A percentile compares a stretch with the other conserved stretches of the same genome.
These are phyloP conservation scores for Caenorhabditis sp. DNA, from an alignment of 2,888 invertebrate species.

Conservation along the genomic window DNA sequence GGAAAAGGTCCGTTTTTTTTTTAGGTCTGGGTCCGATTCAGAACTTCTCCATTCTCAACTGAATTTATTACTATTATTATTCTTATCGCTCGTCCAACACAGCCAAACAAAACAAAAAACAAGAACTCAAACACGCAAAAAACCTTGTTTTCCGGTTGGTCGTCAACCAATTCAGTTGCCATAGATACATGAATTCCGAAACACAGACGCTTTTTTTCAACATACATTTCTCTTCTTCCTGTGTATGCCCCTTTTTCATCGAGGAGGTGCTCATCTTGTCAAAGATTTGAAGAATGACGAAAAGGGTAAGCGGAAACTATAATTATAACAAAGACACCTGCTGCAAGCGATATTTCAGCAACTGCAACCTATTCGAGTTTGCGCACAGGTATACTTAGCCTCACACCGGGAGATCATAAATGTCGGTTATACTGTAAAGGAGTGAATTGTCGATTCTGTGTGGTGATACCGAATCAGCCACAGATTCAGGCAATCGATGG, in stretches of 20 bases:
- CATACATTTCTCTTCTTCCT: neutral
- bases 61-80: neutral
- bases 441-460: slow-evolving; percentile 81
- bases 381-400: slow-evolving; percentile 47
- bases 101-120: neutral
- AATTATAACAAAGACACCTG: neutral
- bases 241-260: neutral
- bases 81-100: neutral
- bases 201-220: neutral
- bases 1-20: too few species aligned
- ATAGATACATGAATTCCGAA: neutral
- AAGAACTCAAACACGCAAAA: neutral
- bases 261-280: neutral
- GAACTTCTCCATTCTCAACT: too few species aligned
- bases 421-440: slow-evolving; percentile 82
- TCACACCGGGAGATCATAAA: slow-evolving; percentile 54
- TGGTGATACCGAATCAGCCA: slow-evolving; percentile 71
- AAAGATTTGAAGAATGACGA: neutral
- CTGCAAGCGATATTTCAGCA: slow-evolving; percentile 26
- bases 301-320: neutral
- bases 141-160: neutral
- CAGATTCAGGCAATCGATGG: slow-evolving; percentile 80
- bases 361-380: slow-evolving; percentile 50
- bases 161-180: neutral
- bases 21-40: too few species aligned